A percentile compares a stretch with the other conserved stretches of the same genome.
phyloP scores from a whole-genome alignment of 2,797 vertebrate genomes.

The Caiman crocodilus region DNA sequence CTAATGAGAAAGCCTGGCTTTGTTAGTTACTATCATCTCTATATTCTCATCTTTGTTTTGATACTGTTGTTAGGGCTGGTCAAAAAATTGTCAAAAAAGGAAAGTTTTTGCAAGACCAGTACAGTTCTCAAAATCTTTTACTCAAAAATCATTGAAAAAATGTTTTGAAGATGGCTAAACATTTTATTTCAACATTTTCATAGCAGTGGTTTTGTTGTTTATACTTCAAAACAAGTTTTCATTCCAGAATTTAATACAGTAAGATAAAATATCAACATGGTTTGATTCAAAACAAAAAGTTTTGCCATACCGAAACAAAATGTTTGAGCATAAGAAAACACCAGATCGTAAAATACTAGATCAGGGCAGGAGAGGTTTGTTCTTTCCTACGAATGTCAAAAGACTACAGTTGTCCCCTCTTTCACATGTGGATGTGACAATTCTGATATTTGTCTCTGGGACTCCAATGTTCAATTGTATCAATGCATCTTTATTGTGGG shows the following conservation, averaged over 20 bases:
- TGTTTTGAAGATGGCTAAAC: no score
- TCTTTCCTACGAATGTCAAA: not conserved
- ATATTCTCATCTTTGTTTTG: not conserved
- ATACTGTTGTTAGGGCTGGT: not conserved
- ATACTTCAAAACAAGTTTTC: not conserved
- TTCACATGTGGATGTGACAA: fast-evolving
- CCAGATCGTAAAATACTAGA: not conserved
- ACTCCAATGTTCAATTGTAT: not conserved
- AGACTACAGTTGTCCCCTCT: not conserved
- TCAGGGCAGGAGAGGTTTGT: not conserved
- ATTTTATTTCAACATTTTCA: no score
- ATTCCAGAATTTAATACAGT: not conserved
- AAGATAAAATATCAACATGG: no score
- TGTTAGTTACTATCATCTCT: not conserved
- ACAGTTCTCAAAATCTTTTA: no score
- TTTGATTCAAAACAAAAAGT: no score
- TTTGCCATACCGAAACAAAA: no score
- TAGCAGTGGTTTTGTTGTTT: no score
- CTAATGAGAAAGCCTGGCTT: not conserved
- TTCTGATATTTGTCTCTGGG: not conserved
- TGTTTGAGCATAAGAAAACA: no score
- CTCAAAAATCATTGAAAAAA: no score
- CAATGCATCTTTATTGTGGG: not conserved
- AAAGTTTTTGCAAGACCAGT: no score
- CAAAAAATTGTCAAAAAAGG: no score